Evolutionary conservation across 2,888 invertebrate genomes (phyloP).

Genomic region (Calameuta pallipes): DNA sequence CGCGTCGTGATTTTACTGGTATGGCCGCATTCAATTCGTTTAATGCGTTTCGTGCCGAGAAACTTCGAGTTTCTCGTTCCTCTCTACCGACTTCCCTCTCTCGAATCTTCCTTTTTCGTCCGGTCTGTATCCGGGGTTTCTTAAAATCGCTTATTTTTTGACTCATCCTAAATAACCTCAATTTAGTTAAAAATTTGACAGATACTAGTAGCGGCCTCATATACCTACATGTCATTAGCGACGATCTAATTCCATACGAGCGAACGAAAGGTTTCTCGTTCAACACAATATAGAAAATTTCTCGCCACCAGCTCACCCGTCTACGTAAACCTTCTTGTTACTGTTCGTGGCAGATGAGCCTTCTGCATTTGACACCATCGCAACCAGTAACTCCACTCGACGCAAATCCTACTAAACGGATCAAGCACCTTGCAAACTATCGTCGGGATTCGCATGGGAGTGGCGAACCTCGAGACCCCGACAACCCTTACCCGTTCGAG

Average conservation of each 20-base stretch:
- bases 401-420: slow-evolving; percentile 42
- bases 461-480: not conserved
- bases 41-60: not conserved
- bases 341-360: slow-evolving; percentile 8
- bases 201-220: not conserved
- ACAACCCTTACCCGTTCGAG: not conserved
- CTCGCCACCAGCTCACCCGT: not conserved
- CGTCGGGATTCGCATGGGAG: slow-evolving; percentile 33
- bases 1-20: not conserved
- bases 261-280: not conserved
- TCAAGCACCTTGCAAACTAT: slow-evolving; percentile 25
- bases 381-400: slow-evolving; percentile 34
- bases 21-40: not conserved
- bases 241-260: not conserved
- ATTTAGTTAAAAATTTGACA: not conserved
- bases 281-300: not conserved
- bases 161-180: not conserved
- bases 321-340: not conserved
- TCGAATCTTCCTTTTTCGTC: not conserved
- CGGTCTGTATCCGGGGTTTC: not conserved
- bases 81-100: not conserved
- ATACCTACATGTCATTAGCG: not conserved
- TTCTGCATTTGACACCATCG: slow-evolving; percentile 20
- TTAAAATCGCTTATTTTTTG: not conserved
- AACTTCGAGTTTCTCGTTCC: not conserved